Conservation (phyloP, 2,888 invertebrate genomes). For the Trissolcus brochymenae region DNA sequence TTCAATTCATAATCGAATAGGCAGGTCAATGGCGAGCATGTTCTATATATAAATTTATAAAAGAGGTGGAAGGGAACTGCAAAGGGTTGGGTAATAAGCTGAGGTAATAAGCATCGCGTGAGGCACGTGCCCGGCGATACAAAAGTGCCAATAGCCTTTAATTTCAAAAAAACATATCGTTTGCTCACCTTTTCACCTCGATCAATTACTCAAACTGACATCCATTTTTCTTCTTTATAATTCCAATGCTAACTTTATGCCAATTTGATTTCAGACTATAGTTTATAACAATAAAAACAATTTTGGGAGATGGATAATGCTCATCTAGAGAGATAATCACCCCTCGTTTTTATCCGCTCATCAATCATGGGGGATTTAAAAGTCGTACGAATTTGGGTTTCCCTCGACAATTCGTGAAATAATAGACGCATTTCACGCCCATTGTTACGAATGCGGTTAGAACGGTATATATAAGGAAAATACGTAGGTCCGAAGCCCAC, state of each 20-base stretch:
- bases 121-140: constrained; percentile 74
- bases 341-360: neutral
- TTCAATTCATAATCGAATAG: constrained; percentile 14
- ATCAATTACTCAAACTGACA: neutral
- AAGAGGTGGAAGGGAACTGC: constrained; percentile 47
- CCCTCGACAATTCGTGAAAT: constrained; percentile 28
- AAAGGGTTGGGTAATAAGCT: constrained; percentile 59
- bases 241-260: neutral
- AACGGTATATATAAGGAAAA: constrained; percentile 46
- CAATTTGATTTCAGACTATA: too few species aligned
- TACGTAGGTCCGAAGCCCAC: constrained; percentile 54
- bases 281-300: too few species aligned
- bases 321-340: neutral
- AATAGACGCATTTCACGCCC: constrained; percentile 43
- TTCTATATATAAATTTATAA: constrained; percentile 44
- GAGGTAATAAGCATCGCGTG: constrained; percentile 73
- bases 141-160: constrained; percentile 66
- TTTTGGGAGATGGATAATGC: too few species aligned
- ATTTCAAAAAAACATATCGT: neutral
- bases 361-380: neutral
- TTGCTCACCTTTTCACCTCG: constrained; percentile 50
- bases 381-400: constrained; percentile 6
- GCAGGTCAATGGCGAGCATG: constrained; percentile 26
- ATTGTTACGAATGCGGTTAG: constrained; percentile 37
- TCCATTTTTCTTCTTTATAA: neutral